phyloP scores from a whole-genome alignment of 2,797 vertebrate genomes.

The Menidia menidia region DNA sequence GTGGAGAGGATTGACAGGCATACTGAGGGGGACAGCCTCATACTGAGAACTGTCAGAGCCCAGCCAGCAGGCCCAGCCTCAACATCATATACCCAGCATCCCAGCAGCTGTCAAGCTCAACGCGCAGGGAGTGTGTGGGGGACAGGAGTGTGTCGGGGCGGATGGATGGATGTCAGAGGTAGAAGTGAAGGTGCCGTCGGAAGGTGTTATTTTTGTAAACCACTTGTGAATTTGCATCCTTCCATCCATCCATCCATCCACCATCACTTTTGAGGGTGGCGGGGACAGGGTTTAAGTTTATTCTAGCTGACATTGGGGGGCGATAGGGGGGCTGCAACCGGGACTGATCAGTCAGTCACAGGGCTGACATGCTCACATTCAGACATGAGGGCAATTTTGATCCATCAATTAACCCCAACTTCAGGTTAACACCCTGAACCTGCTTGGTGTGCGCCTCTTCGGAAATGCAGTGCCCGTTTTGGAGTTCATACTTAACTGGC shows the following conservation, averaged over 20 bases:
- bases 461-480: constrained; percentile 2
- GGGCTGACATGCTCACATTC: constrained; percentile 16
- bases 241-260: neutral
- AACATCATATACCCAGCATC: constrained; percentile 47
- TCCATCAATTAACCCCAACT: constrained; percentile 20
- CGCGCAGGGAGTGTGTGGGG: constrained; percentile 31
- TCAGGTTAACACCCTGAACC: neutral
- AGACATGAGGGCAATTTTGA: constrained; percentile 1
- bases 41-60: constrained; percentile 64
- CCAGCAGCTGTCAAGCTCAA: constrained; percentile 63
- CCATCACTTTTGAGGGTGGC: neutral
- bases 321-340: constrained; percentile 1
- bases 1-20: constrained; percentile 57
- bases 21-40: constrained; percentile 54
- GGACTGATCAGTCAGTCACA: constrained; percentile 35
- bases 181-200: constrained; percentile 14
- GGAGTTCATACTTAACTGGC: neutral
- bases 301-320: constrained; percentile 7
- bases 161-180: constrained; percentile 24
- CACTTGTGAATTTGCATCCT: constrained; percentile 14
- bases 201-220: constrained; percentile 47
- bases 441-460: constrained; percentile 3
- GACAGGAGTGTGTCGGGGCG: constrained; percentile 20
- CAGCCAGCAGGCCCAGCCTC: constrained; percentile 41
- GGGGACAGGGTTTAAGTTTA: neutral